Evolutionary conservation across 2,888 invertebrate species (phyloP), one percentile per base, ranked within the genome.

Genomic region (Gandaritis pyraliata): DNA sequence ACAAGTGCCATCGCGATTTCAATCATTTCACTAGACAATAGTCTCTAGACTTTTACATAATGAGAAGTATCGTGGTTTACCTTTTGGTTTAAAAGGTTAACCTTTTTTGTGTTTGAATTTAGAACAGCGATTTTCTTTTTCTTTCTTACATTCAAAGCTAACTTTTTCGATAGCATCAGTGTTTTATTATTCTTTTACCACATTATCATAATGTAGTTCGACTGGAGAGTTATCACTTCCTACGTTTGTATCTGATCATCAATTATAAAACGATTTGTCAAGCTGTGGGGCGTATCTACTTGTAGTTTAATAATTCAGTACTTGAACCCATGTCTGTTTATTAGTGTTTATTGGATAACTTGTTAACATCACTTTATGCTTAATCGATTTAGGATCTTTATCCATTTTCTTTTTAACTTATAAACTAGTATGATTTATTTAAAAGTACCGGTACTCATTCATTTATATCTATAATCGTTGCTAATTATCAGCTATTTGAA

Each of bases 1-100:
- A 76, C 77, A 80, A 80, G 72, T 75, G 75, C 71, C 76, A 75
- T 78, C 72, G 77, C 75, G 78, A 77, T 81, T 79, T 72, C 77
- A 73, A 71, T 64, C 64, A 61, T 61, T 64, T 54, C 43, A 16
- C 43, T 66, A 65, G 29, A 57, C 58, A 57, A 47, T 59, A 43
- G 58, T 12, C 55, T 15, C 46, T 58, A 41, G 54, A 46, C 58
- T 48, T 55, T 55, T 48, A 58, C 47, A 58, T 55, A 23, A 18
- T 11, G 33, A 33, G 3, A 23, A 23, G 10, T 15, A 2, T 29
- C 30, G 3, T 47, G n/a, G 30, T 33, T 43, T 23, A 29, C 15
- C 11, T 49, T 38, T 46, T 45, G 38, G 12, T 38, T 39, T 39
- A 15, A 8, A 30, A 16, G 16, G 13, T 53, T 48, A 13, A 49